phyloP scores from a whole-genome alignment of 37 sponge, comb jelly and placozoan genomes.

The Ianthella basta region DNA sequence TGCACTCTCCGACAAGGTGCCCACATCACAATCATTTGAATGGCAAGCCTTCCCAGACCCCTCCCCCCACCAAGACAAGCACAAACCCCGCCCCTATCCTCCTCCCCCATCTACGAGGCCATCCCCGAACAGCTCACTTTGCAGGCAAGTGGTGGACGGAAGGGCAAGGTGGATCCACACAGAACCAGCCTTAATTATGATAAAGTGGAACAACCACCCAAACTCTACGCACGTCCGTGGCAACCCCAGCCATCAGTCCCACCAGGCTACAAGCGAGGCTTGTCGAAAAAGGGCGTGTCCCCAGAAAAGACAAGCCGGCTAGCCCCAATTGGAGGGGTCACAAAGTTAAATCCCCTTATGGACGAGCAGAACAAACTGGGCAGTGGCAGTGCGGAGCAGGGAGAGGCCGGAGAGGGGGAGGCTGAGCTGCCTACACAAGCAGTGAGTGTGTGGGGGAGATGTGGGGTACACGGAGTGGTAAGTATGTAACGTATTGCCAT shows the following conservation, averaged over 20 bases:
- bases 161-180: neutral
- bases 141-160: neutral
- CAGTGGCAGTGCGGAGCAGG: too few relatives aligned
- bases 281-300: too few relatives aligned
- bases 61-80: neutral
- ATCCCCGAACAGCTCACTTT: neutral
- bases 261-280: too few relatives aligned
- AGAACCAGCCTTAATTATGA: too few relatives aligned
- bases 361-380: neutral
- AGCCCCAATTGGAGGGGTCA: constrained; percentile 16
- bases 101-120: neutral
- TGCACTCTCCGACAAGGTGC: neutral
- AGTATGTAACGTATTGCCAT: too few relatives aligned
- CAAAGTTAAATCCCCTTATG: constrained; percentile 5
- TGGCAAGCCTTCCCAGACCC: neutral
- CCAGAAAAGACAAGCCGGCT: neutral
- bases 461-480: too few relatives aligned
- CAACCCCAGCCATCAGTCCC: too few relatives aligned
- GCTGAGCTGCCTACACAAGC: too few relatives aligned
- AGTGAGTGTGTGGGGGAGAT: too few relatives aligned
- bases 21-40: neutral
- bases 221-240: too few relatives aligned
- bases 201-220: too few relatives aligned
- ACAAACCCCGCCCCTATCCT: neutral
- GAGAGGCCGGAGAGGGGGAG: too few relatives aligned